phyloP scores from a whole-genome alignment of 2,888 invertebrate genomes.

The Dicycla oo region DNA sequence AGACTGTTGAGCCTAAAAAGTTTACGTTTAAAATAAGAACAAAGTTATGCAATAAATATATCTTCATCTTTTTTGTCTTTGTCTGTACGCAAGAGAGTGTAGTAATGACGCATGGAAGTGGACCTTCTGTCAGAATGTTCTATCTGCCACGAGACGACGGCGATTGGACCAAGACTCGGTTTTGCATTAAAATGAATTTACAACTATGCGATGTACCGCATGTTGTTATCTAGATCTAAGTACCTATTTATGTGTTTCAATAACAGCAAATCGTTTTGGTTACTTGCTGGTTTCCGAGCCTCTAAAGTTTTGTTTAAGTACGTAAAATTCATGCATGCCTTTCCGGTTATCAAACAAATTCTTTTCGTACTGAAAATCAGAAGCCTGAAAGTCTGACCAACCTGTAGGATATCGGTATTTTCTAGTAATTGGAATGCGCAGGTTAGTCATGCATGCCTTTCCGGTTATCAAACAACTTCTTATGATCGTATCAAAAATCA shows the following conservation, averaged over 20 bases:
- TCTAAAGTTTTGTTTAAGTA: background rate
- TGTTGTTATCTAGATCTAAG: too few relatives aligned
- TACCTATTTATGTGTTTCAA: background rate
- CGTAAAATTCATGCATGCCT: background rate
- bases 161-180: constrained; percentile 41
- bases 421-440: background rate
- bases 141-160: background rate
- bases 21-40: too few relatives aligned
- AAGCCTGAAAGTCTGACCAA: background rate
- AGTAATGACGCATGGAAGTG: background rate
- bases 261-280: background rate
- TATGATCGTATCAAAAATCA: too few relatives aligned
- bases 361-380: too few relatives aligned
- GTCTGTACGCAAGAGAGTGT: too few relatives aligned
- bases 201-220: background rate
- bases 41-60: too few relatives aligned
- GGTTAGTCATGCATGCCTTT: background rate
- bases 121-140: constrained; percentile 17
- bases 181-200: constrained; percentile 49
- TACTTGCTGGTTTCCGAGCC: background rate
- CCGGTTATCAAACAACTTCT: too few relatives aligned
- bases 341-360: background rate
- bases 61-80: too few relatives aligned
- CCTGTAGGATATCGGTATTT: background rate
- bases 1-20: too few relatives aligned